phyloP scores from a whole-genome alignment of 2,113 vertebrate genomes.

The Numida meleagris region DNA sequence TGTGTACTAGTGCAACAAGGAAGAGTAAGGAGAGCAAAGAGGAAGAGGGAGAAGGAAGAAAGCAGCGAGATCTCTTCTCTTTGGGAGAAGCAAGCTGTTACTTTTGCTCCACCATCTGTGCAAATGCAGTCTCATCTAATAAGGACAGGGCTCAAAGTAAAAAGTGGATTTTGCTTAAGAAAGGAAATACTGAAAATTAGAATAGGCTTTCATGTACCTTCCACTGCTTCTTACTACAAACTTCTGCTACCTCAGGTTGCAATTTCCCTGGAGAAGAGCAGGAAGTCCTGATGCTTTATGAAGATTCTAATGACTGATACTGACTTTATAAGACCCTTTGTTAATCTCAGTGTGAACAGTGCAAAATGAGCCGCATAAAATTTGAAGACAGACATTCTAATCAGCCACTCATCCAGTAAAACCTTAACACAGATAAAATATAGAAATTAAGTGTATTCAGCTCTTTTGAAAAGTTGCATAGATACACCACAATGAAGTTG shows the following conservation, averaged over 20 bases:
- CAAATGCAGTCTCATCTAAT: neutral
- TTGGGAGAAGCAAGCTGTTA: neutral
- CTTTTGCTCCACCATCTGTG: neutral
- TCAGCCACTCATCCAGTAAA: neutral
- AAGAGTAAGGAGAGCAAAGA: neutral
- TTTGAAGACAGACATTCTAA: neutral
- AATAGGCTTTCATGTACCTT: neutral
- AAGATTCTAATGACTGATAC: neutral
- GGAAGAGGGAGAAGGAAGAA: neutral
- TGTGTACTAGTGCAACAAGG: neutral
- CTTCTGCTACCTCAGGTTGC: neutral
- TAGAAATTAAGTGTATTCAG: neutral
- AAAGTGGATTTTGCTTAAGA: neutral
- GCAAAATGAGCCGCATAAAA: neutral
- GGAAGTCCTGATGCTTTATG: neutral
- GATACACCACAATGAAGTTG: neutral
- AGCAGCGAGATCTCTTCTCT: neutral
- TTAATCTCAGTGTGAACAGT: neutral
- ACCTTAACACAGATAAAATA: neutral
- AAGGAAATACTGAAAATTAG: neutral
- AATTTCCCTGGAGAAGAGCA: neutral
- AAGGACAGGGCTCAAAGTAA: neutral
- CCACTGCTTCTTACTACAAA: neutral
- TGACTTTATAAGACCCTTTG: neutral
- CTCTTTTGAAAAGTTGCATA: neutral